Evolutionary conservation across 1,140 invertebrate species (phyloP), one percentile per base, ranked within the genome.

Genomic region (Drosophila novamexicana): DNA sequence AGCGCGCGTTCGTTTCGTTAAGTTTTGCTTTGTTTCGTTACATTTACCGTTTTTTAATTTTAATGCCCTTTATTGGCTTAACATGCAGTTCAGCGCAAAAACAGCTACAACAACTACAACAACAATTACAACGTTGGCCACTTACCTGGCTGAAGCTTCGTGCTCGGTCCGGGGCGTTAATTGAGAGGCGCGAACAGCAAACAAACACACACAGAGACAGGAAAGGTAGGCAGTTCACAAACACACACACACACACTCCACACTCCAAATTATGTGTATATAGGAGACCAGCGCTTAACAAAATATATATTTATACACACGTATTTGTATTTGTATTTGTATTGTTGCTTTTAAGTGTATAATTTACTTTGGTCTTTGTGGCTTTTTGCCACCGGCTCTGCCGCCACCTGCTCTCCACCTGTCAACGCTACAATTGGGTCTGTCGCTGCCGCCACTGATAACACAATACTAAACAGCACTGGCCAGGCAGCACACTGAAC

Each of bases 31-130:
- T 88, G 49, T 79, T 64, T 44, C 80, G 59, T 83, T 85, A 72
- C 73, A 59, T 80, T 81, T 78, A 16, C 40, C 61, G 56, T 65
- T 65, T 59, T 81, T 76, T 54, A 72, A 71, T 81, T 75, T 84
- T 61, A 75, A 77, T 75, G 37, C 68, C 73, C 29, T 74, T 79
- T 79, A 79, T 88, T 82, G 83, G 82, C 81, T 81, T 85, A 84
- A 75, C 74, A 68, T 74, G 79, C 81, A 64, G 56, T 49, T 16
- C 56, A 45, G 12, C 50, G 45, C 40, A 54, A 32, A 40, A 54
- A 49, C 7, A 49, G 18, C 32, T 37, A 53, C 10, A 16, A 16
- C 8, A 63, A 32, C 49, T 32, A 37, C 49, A 36, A 40, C 47
- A 42, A 62, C 49, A 69, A 34, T 58, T 34, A 9, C 49, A 47